These are phyloP conservation scores for Nebria brevicollis DNA, from an alignment of 2,888 invertebrate genomes.

Conservation along the genomic window DNA sequence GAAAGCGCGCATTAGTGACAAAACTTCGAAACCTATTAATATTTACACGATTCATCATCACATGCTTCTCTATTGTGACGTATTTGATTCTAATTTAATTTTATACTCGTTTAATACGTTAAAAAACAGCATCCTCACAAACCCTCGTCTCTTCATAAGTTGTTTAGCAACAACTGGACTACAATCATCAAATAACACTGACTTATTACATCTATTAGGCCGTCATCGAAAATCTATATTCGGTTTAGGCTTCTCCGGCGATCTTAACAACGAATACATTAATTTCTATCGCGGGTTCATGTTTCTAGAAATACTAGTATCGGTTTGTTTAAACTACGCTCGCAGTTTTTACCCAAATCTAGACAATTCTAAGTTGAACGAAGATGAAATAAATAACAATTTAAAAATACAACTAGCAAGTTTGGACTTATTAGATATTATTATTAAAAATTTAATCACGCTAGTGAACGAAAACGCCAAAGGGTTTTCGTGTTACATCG, in stretches of 20 bases:
- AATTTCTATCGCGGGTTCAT: conserved; percentile 80
- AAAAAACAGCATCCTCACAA: conserved; percentile 76
- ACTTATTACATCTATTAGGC: conserved; percentile 72
- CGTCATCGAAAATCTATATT: conserved; percentile 84
- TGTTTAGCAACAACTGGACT: conserved; percentile 80
- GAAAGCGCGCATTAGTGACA: conserved; percentile 51
- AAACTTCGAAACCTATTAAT: conserved; percentile 55
- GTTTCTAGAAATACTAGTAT: conserved; percentile 81
- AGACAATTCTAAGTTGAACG: conserved; percentile 72
- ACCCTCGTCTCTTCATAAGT: conserved; percentile 78
- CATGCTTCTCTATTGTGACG: conserved; percentile 81
- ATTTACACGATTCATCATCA: conserved; percentile 85
- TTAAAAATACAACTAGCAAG: conserved; percentile 81
- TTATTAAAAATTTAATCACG: conserved; percentile 77
- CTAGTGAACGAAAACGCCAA: conserved; percentile 81
- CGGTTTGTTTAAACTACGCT: conserved; percentile 81
- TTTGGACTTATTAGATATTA: conserved; percentile 76
- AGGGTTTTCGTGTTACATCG: conserved; percentile 80
- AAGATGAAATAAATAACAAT: conserved; percentile 79
- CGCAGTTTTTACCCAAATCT: conserved; percentile 82
- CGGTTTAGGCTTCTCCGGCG: conserved; percentile 74
- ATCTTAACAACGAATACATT: conserved; percentile 71
- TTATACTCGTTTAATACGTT: conserved; percentile 79
- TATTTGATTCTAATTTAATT: conserved; percentile 79
- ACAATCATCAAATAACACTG: conserved; percentile 65